phyloP scores from a whole-genome alignment of 2,888 invertebrate species.

The Dicyrtoma fusca region DNA sequence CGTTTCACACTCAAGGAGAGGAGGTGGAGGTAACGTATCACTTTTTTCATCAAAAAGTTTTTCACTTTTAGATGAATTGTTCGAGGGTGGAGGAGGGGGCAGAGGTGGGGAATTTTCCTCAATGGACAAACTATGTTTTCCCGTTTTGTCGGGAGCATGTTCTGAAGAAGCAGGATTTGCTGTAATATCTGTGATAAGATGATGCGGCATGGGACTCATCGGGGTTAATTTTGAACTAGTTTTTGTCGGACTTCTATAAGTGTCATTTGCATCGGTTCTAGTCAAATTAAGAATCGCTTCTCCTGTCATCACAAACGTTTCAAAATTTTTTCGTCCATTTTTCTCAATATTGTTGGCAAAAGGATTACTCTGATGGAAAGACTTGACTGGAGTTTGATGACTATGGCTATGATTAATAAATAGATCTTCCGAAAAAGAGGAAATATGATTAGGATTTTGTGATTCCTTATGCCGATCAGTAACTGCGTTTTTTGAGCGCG shows the following conservation, averaged over 20 bases:
- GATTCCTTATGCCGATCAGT: slow-evolving; percentile 22
- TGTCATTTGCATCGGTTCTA: slow-evolving; percentile 60
- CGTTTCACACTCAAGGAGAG: slow-evolving; percentile 29
- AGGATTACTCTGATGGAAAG: slow-evolving; percentile 39
- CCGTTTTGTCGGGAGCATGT: slow-evolving; percentile 1
- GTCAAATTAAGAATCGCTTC: slow-evolving; percentile 93
- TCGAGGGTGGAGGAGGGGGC: slow-evolving; percentile 52
- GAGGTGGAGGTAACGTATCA: slow-evolving; percentile 55
- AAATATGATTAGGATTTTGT: slow-evolving; percentile 46
- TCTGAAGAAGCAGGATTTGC: slow-evolving; percentile 28
- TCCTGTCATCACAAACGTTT: slow-evolving; percentile 97
- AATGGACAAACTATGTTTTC: slow-evolving; percentile 24
- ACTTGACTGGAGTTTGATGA: slow-evolving; percentile 41
- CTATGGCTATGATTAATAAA: slow-evolving; percentile 55
- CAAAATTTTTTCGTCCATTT: slow-evolving; percentile 65
- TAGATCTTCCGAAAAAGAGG: slow-evolving; percentile 54
- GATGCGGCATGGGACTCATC: slow-evolving; percentile 49
- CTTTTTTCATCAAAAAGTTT: slow-evolving; percentile 44
- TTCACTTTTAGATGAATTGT: slow-evolving; percentile 38
- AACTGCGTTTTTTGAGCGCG: slow-evolving; percentile 28
- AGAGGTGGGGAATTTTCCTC: slow-evolving; percentile 47
- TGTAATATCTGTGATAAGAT: slow-evolving; percentile 12
- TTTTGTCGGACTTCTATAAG: slow-evolving; percentile 53
- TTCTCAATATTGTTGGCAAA: slow-evolving; percentile 41
- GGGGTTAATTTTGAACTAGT: slow-evolving; percentile 54